phyloP scores from a whole-genome alignment of 2,113 vertebrate genomes.

The Tragelaphus buxtoni region DNA sequence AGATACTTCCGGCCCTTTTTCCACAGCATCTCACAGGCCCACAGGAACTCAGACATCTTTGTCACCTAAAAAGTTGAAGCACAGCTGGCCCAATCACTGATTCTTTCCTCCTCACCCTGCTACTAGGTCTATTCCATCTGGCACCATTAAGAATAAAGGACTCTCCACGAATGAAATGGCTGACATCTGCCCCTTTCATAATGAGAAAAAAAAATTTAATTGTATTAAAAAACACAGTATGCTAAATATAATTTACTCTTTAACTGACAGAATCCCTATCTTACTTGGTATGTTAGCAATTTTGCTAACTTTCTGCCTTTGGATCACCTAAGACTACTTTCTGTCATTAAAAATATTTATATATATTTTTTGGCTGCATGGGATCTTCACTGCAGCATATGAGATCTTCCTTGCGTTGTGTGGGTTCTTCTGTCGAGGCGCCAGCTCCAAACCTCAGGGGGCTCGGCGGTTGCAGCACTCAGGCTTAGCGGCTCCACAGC shows the following conservation, averaged over 20 bases:
- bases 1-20: background rate
- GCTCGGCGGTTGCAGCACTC: fast-evolving
- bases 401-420: background rate
- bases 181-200: background rate
- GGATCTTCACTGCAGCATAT: background rate
- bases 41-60: background rate
- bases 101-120: background rate
- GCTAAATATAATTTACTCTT: background rate
- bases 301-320: background rate
- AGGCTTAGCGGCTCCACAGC: background rate
- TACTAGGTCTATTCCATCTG: background rate
- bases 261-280: background rate
- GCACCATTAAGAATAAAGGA: background rate
- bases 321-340: background rate
- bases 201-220: background rate
- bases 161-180: background rate
- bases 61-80: background rate
- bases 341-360: background rate
- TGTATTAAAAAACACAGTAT: background rate
- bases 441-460: background rate
- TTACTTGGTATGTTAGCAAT: background rate
- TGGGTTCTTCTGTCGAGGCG: background rate
- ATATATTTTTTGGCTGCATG: background rate
- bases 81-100: background rate
- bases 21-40: background rate